Evolutionary conservation across 2,888 invertebrate species (phyloP).

Genomic region (Lepidochrysops patricia): DNA sequence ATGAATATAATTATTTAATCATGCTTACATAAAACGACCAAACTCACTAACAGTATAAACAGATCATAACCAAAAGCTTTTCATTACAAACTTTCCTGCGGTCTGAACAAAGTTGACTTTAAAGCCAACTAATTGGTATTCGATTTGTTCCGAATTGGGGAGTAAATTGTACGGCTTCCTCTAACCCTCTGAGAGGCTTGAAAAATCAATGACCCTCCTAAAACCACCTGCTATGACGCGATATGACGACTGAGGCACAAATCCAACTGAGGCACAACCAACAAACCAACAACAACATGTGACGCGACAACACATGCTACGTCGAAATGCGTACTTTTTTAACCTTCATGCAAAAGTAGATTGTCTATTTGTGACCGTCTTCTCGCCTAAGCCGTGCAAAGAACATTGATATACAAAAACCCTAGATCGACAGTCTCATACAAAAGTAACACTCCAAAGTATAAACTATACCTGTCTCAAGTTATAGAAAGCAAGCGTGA

Average conservation of each 20-base stretch:
- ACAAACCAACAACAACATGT: too few relatives aligned
- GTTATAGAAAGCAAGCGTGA: too few relatives aligned
- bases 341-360: too few relatives aligned
- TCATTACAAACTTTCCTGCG: background rate
- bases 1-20: too few relatives aligned
- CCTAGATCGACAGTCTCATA: too few relatives aligned
- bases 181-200: constrained; percentile 48
- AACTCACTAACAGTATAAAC: background rate
- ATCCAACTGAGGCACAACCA: background rate
- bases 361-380: too few relatives aligned
- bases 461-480: too few relatives aligned
- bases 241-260: background rate
- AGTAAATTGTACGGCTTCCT: constrained; percentile 56
- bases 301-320: too few relatives aligned
- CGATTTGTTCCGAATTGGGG: constrained; percentile 47
- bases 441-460: too few relatives aligned
- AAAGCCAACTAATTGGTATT: constrained; percentile 41
- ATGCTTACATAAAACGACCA: background rate
- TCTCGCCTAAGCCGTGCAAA: too few relatives aligned
- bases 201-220: constrained; percentile 45
- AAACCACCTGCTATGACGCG: background rate
- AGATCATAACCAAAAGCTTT: background rate
- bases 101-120: background rate
- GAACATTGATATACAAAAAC: too few relatives aligned
- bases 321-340: too few relatives aligned